These are phyloP conservation scores for Drosophila equinoxialis DNA, from an alignment of 1,140 invertebrate genomes.

Conservation along the genomic window DNA sequence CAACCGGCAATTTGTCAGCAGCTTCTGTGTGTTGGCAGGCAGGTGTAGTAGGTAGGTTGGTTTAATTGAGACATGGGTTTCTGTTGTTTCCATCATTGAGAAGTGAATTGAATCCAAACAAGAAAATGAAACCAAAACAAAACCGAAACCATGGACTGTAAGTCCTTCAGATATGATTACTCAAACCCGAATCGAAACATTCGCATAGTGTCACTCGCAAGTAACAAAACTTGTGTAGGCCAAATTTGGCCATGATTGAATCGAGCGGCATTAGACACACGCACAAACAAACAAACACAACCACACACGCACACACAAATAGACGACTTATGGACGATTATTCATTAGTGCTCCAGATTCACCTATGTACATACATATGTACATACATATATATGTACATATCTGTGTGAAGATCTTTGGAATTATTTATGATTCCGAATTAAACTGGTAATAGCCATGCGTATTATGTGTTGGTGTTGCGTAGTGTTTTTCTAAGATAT, in stretches of 20 bases:
- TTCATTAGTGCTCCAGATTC: too few relatives aligned
- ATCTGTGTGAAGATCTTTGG: background rate
- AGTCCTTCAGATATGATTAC: slow-evolving; percentile 35
- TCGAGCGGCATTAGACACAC: background rate
- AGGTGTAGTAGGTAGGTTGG: slow-evolving; percentile 42
- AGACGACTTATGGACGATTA: slow-evolving; percentile 11
- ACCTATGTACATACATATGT: background rate
- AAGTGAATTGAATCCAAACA: slow-evolving; percentile 45
- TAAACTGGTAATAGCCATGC: background rate
- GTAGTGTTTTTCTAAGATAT: slow-evolving; percentile 9
- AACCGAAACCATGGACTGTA: slow-evolving; percentile 15
- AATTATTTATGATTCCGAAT: too few relatives aligned
- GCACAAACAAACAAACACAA: background rate
- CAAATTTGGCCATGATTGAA: slow-evolving; percentile 38
- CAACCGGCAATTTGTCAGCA: slow-evolving; percentile 44
- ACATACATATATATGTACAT: background rate
- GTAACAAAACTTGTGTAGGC: slow-evolving; percentile 45
- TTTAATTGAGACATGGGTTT: slow-evolving; percentile 57
- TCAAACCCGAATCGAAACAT: slow-evolving; percentile 23
- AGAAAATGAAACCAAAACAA: background rate
- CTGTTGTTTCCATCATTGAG: slow-evolving; percentile 41
- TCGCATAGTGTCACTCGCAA: slow-evolving; percentile 47
- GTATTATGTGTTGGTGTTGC: slow-evolving; percentile 10
- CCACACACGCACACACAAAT: background rate
- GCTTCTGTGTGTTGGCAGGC: slow-evolving; percentile 10